Base-by-base conservation (phyloP, 2,888 invertebrate species). In the Cephus runcator region DNA sequence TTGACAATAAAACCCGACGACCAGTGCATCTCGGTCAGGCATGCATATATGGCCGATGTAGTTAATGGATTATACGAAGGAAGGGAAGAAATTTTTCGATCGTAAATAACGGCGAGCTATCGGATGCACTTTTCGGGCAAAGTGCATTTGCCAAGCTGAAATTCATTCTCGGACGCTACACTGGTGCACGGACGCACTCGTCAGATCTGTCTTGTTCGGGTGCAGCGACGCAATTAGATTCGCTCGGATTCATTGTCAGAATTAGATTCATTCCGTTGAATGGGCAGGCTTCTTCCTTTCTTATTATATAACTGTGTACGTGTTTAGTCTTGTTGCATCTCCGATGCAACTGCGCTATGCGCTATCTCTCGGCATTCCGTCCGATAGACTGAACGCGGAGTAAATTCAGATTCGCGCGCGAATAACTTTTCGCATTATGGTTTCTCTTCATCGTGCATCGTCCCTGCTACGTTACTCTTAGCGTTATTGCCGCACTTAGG, bases 91-190 rank as follows among this genome's bases (percentile, higher is more conserved):
- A 23, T 23, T 56, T 23, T 56, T 23, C 2, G 1, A 9, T 23
- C 2, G 23, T 0, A 56, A 23, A 23, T 56, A 23, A 56, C 1
- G 23, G 0, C 23, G 2, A 9, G 0, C 0, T 0, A 23, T 9
- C 23, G 0, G 2, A 6, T 56, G 56, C 23, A 23, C 9, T 56
- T 56, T 56, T 6, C 23, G 56, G 23, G 23, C 2, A 23, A 0
- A 56, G 56, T 23, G 56, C 56, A 23, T 6, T 56, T 56, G 23
- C 15, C 6, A 23, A 0, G 23, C 15, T 23, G 2, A 6, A 23
- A 56, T 56, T 56, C 23, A 56, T 56, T 56, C 6, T 23, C 23
- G 9, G 56, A 56, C 6, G 2, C 56, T 2, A 23, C 2, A 23
- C 23, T 9, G 56, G 40, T 23, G 23, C 40, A 40, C 9, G 9